A percentile compares a stretch with the other conserved stretches of the same genome.
Evolutionary conservation across 1,140 invertebrate species (phyloP).

Genomic region (Conus ventricosus): DNA sequence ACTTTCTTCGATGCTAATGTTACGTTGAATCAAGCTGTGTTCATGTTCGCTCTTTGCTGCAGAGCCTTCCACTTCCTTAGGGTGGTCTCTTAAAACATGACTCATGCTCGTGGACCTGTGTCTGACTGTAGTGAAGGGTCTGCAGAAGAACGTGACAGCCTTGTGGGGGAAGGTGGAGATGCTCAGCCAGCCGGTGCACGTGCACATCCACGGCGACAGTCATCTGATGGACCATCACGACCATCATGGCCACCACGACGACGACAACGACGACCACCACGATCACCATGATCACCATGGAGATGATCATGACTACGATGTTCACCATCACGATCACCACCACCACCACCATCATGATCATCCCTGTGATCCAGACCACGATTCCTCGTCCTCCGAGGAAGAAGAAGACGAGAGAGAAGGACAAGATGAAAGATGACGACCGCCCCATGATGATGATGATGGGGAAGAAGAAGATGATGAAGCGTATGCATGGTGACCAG

Average conservation of each 20-base stretch:
- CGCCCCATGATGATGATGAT: background rate
- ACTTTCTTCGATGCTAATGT: no score
- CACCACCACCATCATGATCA: background rate
- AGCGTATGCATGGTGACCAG: background rate
- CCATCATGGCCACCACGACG: background rate
- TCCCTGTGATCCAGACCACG: background rate
- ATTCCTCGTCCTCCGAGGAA: background rate
- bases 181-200: slow-evolving; percentile 27
- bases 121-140: background rate
- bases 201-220: slow-evolving; percentile 34
- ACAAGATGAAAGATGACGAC: background rate
- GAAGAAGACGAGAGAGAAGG: background rate
- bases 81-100: no score
- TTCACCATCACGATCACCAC: background rate
- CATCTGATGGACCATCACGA: slow-evolving; percentile 6
- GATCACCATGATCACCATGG: background rate
- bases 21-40: no score
- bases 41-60: no score
- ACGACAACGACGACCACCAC: background rate
- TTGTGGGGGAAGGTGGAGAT: slow-evolving; percentile 28
- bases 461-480: background rate
- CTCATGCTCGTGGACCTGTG: no score
- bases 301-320: background rate
- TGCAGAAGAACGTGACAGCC: slow-evolving; percentile 22
- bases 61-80: no score